These are phyloP conservation scores for Zelostemma sp. DNA, from an alignment of 1,140 invertebrate species.

Conservation along the genomic window DNA sequence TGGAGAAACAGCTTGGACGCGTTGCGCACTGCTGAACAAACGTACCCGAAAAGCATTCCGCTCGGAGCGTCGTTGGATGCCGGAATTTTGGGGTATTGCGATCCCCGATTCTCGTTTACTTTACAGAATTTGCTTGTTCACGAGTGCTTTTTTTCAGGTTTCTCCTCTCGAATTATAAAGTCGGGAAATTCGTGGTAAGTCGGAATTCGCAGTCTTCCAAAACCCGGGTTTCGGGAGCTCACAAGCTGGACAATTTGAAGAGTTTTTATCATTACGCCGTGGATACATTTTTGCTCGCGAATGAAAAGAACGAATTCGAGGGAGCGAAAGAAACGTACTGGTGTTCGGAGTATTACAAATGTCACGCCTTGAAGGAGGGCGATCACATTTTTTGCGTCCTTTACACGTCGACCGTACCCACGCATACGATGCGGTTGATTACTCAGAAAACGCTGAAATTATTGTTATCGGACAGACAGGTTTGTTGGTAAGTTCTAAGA, in stretches of 20 bases:
- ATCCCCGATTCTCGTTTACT: neutral
- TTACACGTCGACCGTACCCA: constrained; percentile 77
- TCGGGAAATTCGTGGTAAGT: constrained; percentile 78
- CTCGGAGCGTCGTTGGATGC: constrained; percentile 73
- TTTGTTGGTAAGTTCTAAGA: constrained; percentile 66
- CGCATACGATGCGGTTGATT: constrained; percentile 75
- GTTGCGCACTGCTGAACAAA: constrained; percentile 75
- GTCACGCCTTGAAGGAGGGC: constrained; percentile 76
- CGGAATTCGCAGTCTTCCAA: constrained; percentile 72
- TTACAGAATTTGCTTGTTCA: neutral
- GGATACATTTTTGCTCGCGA: constrained; percentile 59
- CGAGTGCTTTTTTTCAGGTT: constrained; percentile 75
- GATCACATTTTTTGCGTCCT: constrained; percentile 78
- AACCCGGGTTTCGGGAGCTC: constrained; percentile 71
- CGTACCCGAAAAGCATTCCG: constrained; percentile 77
- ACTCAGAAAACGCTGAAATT: constrained; percentile 70
- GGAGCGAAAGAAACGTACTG: constrained; percentile 80
- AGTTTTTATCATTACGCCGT: constrained; percentile 80
- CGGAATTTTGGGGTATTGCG: constrained; percentile 77
- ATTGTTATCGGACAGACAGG: constrained; percentile 70
- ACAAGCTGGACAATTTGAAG: constrained; percentile 77
- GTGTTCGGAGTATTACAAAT: constrained; percentile 88
- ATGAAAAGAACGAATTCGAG: constrained; percentile 32
- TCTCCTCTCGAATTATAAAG: constrained; percentile 76
- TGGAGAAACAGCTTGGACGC: constrained; percentile 80